Base-by-base conservation (phyloP, 1,140 invertebrate genomes). In the Polypedilum vanderplanki region DNA sequence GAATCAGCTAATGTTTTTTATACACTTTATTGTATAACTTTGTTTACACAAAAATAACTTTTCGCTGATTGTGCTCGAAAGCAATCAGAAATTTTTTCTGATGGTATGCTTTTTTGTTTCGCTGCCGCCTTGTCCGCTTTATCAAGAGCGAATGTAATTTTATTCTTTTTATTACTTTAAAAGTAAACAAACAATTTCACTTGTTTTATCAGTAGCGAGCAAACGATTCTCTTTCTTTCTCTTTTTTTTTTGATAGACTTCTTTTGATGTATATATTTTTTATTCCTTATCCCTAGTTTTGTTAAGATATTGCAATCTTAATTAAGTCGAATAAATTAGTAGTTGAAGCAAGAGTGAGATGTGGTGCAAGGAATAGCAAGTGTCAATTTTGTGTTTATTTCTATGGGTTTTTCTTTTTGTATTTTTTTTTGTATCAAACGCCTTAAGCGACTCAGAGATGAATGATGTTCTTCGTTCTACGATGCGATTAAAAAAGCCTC, bases 261-360 rank as follows among this genome's bases (percentile, higher is more conserved):
- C 41, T 46, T 46, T 15, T 57, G 46, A 57, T 3, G 4, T n/a
- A 57, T 12, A 57, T 57, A 10, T 57, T 12, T n/a, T 57, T 57
- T n/a, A 1, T 57, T 57, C 10, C 46, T 57, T 57, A 57, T 57
- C 46, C 46, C 46, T 57, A 57, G 46, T 57, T 57, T 57, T 57
- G 46, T n/a, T 33, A 57, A 57, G 46, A 57, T 57, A 33, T 33
- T 33, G 24, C 46, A n/a, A 57, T n/a, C 46, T 57, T n/a, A 57
- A 57, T 57, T 57, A 57, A 57, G 12, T n/a, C n/a, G 46, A 57
- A 57, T 57, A n/a, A 57, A 57, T 57, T 57, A 57, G 46, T 57
- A 57, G 46, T 57, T 57, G 46, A n/a, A 57, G 12, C 46, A 57
- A 57, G 24, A 33, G 46, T 57, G 46, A 57, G 46, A 57, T 57